A percentile compares a stretch with the other conserved stretches of the same genome.
Evolutionary conservation across 2,888 invertebrate genomes (phyloP).

Genomic region (Seira ritae): DNA sequence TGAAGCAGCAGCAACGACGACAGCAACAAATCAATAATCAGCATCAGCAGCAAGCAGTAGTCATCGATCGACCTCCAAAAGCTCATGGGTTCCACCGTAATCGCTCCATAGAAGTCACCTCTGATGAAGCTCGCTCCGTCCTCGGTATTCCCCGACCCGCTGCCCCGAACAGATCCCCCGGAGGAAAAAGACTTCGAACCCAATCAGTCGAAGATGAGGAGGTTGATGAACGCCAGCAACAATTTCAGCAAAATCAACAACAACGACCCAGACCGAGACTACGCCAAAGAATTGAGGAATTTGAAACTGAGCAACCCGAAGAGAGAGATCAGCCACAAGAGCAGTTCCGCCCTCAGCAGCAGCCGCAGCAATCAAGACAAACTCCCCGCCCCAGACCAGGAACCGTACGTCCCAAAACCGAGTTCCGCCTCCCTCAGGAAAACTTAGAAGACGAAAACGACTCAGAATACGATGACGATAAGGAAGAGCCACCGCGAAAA

Average conservation of each 20-base stretch:
- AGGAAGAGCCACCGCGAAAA: constrained; percentile 35
- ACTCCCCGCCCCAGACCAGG: too few relatives aligned
- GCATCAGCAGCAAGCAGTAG: constrained; percentile 13
- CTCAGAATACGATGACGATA: background rate
- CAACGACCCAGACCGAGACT: too few relatives aligned
- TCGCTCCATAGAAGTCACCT: constrained; percentile 64
- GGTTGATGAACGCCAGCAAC: background rate
- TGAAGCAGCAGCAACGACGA: background rate
- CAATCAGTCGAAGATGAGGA: too few relatives aligned
- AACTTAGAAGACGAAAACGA: background rate
- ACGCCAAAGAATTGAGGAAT: too few relatives aligned
- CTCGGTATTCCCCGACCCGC: constrained; percentile 66
- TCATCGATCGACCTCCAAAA: constrained; percentile 26
- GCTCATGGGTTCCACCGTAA: constrained; percentile 41
- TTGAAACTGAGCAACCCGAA: too few relatives aligned
- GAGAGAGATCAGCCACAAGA: too few relatives aligned
- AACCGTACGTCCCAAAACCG: too few relatives aligned
- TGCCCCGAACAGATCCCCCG: constrained; percentile 20
- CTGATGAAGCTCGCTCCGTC: constrained; percentile 68
- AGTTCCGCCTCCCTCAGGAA: too few relatives aligned
- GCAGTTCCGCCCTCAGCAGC: too few relatives aligned
- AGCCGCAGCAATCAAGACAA: too few relatives aligned
- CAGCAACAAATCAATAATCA: background rate
- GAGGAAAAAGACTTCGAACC: constrained; percentile 14
- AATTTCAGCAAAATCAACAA: constrained; percentile 10